Percentiles rank a stretch among this genome's conserved stretches.
phyloP scores from a whole-genome alignment of 2,797 vertebrate species.

The Cercopithecus diana region DNA sequence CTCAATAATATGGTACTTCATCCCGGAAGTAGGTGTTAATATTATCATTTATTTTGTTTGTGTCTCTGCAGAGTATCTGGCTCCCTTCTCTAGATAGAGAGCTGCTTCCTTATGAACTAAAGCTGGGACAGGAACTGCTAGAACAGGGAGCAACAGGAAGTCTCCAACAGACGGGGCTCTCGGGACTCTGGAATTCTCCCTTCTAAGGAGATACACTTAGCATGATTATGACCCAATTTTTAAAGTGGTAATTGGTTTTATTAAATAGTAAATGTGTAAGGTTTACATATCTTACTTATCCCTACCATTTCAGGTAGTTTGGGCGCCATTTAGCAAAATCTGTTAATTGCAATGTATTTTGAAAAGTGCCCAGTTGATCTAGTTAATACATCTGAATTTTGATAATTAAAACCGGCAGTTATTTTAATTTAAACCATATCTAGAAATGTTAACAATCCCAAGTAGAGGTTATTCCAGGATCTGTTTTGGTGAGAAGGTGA shows the following conservation, averaged over 20 bases:
- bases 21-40: neutral
- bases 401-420: neutral
- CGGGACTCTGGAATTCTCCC: neutral
- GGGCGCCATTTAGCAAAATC: neutral
- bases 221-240: neutral
- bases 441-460: neutral
- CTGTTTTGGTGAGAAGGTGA: neutral
- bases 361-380: neutral
- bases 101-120: neutral
- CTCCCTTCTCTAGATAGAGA: neutral
- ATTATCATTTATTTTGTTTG: neutral
- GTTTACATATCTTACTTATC: neutral
- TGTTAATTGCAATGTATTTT: neutral
- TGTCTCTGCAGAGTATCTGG: neutral
- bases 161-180: neutral
- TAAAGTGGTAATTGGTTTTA: neutral
- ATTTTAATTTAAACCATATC: neutral
- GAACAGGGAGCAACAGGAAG: neutral
- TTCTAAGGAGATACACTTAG: neutral
- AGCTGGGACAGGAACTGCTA: neutral
- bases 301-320: neutral
- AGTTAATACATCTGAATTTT: neutral
- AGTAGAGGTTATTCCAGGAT: neutral
- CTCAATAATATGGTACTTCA: neutral
- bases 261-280: neutral